Conservation (phyloP, 2,888 invertebrate genomes). For the Cheilosia impressa region DNA sequence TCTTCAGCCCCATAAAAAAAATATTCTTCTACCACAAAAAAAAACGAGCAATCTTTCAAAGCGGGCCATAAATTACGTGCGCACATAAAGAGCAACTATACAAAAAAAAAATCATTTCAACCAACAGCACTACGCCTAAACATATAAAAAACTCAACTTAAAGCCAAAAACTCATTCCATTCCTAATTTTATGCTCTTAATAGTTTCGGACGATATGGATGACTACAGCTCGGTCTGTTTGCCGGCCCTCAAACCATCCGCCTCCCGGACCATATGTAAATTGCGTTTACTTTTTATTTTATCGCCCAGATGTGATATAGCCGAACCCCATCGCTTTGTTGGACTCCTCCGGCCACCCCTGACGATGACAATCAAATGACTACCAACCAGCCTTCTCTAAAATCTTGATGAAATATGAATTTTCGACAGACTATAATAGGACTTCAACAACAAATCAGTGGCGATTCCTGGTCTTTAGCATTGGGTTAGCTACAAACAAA, state of each 20-base stretch:
- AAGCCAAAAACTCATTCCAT: constrained; percentile 58
- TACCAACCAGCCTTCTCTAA: not conserved
- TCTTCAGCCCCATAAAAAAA: constrained; percentile 5
- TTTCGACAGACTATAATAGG: not conserved
- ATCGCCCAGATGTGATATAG: constrained; percentile 63
- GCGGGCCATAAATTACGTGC: constrained; percentile 65
- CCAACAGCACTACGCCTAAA: constrained; percentile 21
- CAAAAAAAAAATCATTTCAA: constrained; percentile 28
- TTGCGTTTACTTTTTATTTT: constrained; percentile 71
- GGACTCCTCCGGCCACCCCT: too few relatives aligned
- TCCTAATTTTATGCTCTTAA: constrained; percentile 66
- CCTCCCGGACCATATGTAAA: constrained; percentile 59
- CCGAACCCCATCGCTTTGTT: constrained; percentile 32
- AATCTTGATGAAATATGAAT: not conserved
- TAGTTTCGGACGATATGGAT: constrained; percentile 57
- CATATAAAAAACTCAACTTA: constrained; percentile 27
- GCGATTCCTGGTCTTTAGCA: too few relatives aligned
- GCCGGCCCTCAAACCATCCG: constrained; percentile 30
- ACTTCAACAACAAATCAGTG: not conserved
- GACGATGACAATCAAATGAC: constrained; percentile 11
- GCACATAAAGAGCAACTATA: constrained; percentile 38
- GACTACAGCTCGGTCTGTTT: constrained; percentile 38
- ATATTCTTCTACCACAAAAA: constrained; percentile 42
- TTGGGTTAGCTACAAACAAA: too few relatives aligned
- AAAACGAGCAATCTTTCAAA: constrained; percentile 56